phyloP scores from a whole-genome alignment of 2,113 vertebrate genomes.

The Setophaga petechia region DNA sequence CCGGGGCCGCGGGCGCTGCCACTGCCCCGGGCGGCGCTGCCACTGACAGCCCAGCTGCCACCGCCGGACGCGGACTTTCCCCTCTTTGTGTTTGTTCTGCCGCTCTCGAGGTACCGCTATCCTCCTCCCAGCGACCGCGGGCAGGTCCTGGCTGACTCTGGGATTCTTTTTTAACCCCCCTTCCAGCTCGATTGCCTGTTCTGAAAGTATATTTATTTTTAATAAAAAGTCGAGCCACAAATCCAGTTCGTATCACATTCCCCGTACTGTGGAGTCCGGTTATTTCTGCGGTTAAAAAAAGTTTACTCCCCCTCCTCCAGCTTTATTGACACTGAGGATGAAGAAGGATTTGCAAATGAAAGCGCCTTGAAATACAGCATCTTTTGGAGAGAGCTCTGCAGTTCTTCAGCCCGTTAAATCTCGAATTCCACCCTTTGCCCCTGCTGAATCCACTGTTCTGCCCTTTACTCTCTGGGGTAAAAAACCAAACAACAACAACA shows the following conservation, averaged over 20 bases:
- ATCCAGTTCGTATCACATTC: neutral
- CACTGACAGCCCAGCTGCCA: neutral
- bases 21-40: neutral
- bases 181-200: neutral
- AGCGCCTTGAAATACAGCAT: conserved; percentile 49
- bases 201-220: conserved; percentile 9
- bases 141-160: neutral
- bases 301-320: neutral
- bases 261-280: neutral
- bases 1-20: neutral
- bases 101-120: neutral
- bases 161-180: neutral
- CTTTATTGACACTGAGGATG: conserved; percentile 53
- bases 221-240: neutral
- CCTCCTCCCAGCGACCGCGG: neutral
- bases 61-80: neutral
- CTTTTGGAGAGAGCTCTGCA: conserved; percentile 28
- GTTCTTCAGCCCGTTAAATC: conserved; percentile 1
- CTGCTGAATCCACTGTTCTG: conserved; percentile 42
- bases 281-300: conserved; percentile 21
- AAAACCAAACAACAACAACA: conserved; percentile 41
- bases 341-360: conserved; percentile 67
- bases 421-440: conserved; percentile 56
- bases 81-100: neutral
- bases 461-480: conserved; percentile 57